Evolutionary conservation across 2,797 vertebrate species (phyloP).

Genomic region (Acrossocheilus wenchowensis): DNA sequence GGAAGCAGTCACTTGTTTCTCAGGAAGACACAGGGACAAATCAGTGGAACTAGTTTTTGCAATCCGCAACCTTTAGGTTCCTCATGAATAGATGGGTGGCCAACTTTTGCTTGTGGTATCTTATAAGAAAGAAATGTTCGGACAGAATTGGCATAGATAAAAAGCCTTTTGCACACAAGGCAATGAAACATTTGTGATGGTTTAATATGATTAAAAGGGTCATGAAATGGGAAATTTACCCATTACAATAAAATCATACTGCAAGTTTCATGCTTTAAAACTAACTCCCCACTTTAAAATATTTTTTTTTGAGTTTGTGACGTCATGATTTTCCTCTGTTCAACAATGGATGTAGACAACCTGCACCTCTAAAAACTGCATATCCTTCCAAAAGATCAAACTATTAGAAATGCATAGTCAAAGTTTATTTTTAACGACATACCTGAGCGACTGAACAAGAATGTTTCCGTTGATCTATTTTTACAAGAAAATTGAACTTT

Average conservation of each 20-base stretch:
- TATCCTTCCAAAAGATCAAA: neutral
- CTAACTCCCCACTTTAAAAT: neutral
- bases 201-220: neutral
- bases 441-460: neutral
- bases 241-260: neutral
- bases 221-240: neutral
- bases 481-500: neutral
- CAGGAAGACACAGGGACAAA: conserved; percentile 58
- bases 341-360: neutral
- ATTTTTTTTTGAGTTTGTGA: neutral
- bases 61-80: conserved; percentile 21
- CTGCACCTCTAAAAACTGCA: neutral
- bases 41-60: conserved; percentile 46
- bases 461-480: neutral
- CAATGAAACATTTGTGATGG: neutral
- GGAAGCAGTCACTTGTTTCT: conserved; percentile 69
- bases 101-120: conserved; percentile 40
- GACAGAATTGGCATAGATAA: conserved; percentile 39
- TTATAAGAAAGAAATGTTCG: conserved; percentile 36
- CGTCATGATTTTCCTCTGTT: neutral
- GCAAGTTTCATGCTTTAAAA: neutral
- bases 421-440: neutral
- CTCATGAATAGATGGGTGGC: conserved; percentile 41
- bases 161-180: neutral
- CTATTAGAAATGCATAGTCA: neutral